Percentiles rank a stretch among this genome's conserved stretches.
These are phyloP conservation scores for Temnothorax nylanderi DNA, from an alignment of 1,140 invertebrate species.

Conservation along the genomic window DNA sequence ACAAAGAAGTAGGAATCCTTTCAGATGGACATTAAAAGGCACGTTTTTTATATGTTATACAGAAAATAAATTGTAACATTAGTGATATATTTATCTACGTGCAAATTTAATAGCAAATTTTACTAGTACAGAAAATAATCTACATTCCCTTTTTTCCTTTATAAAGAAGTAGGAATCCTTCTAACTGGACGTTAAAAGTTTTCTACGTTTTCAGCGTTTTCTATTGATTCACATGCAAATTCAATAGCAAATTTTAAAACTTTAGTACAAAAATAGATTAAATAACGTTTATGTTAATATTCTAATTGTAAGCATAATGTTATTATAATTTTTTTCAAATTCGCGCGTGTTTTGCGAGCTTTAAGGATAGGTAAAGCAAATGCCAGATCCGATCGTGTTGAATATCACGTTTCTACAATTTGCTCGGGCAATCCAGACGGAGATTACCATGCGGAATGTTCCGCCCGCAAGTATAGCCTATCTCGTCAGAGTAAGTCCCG, in stretches of 20 bases:
- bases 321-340: background rate
- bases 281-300: background rate
- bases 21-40: background rate
- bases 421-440: conserved; percentile 24
- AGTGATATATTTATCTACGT: too few species aligned
- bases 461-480: conserved; percentile 43
- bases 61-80: too few species aligned
- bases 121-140: background rate
- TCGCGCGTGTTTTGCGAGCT: background rate
- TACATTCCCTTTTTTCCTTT: background rate
- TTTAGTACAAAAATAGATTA: background rate
- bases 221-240: background rate
- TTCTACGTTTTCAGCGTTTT: too few species aligned
- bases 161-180: background rate
- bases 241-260: background rate
- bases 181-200: background rate
- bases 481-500: conserved; percentile 36
- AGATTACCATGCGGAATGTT: conserved; percentile 39
- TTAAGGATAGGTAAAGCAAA: background rate
- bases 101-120: too few species aligned
- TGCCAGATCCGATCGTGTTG: conserved; percentile 23
- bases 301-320: background rate
- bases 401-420: conserved; percentile 58
- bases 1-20: background rate
- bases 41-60: background rate